Conservation (phyloP, 35 echinoderm and acorn worm genomes). For the Diadema setosum region DNA sequence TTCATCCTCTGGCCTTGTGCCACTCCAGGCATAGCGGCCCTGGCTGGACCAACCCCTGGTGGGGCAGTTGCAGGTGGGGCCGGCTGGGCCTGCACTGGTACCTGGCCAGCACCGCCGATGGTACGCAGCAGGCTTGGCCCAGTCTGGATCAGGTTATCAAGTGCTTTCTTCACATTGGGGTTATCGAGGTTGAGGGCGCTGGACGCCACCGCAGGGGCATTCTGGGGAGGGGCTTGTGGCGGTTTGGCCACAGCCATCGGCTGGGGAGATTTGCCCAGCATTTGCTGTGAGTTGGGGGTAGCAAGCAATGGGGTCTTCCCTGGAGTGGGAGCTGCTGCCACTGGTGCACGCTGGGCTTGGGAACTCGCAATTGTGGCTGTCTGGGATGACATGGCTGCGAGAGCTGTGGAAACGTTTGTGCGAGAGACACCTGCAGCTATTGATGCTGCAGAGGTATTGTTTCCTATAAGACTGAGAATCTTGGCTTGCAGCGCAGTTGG, state of each 20-base stretch:
- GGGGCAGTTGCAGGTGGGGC: background rate
- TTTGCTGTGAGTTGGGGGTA: background rate
- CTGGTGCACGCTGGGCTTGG: background rate
- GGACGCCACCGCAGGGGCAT: background rate
- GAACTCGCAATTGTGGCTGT: background rate
- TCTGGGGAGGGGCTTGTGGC: background rate
- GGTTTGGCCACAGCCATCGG: background rate
- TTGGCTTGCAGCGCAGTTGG: conserved; percentile 78
- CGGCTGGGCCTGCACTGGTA: background rate
- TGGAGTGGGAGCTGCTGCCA: background rate
- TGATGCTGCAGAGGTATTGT: background rate
- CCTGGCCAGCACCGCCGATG: background rate
- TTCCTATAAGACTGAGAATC: conserved; percentile 87
- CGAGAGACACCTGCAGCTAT: background rate
- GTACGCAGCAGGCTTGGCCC: conserved; percentile 81
- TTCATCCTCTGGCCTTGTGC: background rate
- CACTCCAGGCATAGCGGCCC: background rate
- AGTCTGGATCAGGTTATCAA: conserved; percentile 89
- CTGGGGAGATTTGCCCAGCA: background rate
- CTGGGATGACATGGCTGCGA: background rate
- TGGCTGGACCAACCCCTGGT: background rate
- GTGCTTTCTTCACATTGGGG: conserved; percentile 87
- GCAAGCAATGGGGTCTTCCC: background rate
- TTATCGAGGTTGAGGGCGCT: conserved; percentile 78
- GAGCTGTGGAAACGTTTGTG: background rate